Percentiles rank a stretch among this genome's conserved stretches.
phyloP scores from a whole-genome alignment of 1,140 invertebrate genomes.

The Fopius arisanus region DNA sequence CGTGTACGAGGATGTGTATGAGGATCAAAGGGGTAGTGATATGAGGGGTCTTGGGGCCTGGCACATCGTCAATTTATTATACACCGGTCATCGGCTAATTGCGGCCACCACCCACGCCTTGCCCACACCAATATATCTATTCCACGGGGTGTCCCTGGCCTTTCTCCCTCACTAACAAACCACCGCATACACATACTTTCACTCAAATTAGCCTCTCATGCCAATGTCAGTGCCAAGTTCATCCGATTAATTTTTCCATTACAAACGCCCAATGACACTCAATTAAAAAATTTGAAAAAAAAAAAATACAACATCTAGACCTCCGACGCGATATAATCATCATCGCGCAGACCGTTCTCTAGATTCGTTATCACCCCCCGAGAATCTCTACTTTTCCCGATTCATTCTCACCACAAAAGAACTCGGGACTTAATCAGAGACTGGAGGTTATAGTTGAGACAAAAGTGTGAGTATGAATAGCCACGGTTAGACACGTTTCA shows the following conservation, averaged over 20 bases:
- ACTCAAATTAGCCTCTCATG: neutral
- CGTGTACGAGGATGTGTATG: neutral
- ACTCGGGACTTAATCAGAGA: neutral
- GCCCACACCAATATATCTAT: constrained; percentile 36
- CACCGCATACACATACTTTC: neutral
- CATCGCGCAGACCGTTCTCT: no score
- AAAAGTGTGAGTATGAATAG: neutral
- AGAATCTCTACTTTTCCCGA: no score
- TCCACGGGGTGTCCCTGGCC: constrained; percentile 30
- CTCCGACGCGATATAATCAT: no score
- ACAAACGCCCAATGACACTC: neutral
- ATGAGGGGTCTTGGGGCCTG: constrained; percentile 1
- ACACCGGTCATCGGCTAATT: constrained; percentile 37
- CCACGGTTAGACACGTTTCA: neutral
- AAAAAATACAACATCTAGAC: no score
- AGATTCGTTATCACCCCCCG: no score
- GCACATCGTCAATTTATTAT: constrained; percentile 40
- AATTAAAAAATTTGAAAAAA: no score
- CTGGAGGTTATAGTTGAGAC: neutral
- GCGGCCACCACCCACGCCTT: constrained; percentile 38
- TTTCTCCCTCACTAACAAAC: neutral
- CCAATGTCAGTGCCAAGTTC: constrained; percentile 22
- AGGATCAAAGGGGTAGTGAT: constrained; percentile 11
- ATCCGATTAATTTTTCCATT: constrained; percentile 17
- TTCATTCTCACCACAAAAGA: neutral